Base-by-base conservation (phyloP, 2,888 invertebrate species). In the Melanostoma scalare region DNA sequence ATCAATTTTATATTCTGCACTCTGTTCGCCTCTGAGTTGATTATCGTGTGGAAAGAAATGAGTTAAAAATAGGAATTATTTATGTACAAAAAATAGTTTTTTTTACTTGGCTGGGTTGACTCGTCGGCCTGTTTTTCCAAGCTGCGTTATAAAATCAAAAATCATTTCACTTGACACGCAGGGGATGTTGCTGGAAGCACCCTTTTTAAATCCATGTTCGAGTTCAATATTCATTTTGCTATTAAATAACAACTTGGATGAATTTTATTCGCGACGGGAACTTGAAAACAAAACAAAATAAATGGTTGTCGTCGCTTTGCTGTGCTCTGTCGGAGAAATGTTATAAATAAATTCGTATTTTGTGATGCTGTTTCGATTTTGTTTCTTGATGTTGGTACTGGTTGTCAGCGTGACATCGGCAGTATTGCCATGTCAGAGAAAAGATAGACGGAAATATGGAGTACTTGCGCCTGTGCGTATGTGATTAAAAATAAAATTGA, bases 131-230 rank as follows among this genome's bases (percentile, higher is more conserved):
- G 72, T 76, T 69, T 79, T 77, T 3, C 61, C 78, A 2, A 87
- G 69, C 46, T 86, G 86, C 20, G 90, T 86, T 48, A 89, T 87
- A 61, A 88, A 90, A n/a, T 88, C 87, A 65, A 87, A 89, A n/a
- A 91, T 87, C 86, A 89, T 89, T 56, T 89, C 89, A 78, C 88
- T 89, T 44, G 85, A 87, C 1, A 91, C 71, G 3, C 53, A 31
- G 3, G 91, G 91, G 40, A 91, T 85, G 63, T 87, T 90, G 48
- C 89, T 88, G 10, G 88, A 86, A 73, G 89, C 88, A n/a, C 90
- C 91, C 81, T 89, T 90, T 3, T 88, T 89, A 67, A 89, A 91
- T 6, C 90, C 90, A 3, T 88, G 88, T 44, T 90, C 90, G 30
- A 87, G 42, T 65, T 58, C 73, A 55, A 89, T 77, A 46, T 89